Base-by-base conservation (phyloP, 2,113 vertebrate species). In the Erythrolamprus reginae region DNA sequence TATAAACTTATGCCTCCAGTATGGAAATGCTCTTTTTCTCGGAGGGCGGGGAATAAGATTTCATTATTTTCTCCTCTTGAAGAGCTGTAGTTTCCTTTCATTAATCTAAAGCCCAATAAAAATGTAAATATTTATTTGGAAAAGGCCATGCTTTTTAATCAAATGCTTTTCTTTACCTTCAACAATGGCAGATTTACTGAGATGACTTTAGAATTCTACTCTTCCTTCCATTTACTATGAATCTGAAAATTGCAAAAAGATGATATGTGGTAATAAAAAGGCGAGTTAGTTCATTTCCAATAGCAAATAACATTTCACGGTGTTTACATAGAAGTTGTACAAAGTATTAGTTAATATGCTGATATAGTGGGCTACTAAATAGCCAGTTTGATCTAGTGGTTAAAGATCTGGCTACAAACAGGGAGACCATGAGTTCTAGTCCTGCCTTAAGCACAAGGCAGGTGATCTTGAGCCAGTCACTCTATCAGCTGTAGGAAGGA, bases 101-200 rank as follows among this genome's bases (percentile, higher is more conserved):
- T 89, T 95, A 93, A 94, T 94, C 84, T 84, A 90, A 85, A 89
- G 83, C 90, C 89, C 93, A 91, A 96, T 95, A 96, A 93, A 92
- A 88, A 50, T 86, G 93, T 95, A 95, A 94, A 94, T 95, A 92
- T 93, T 94, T 94, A 91, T 92, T 94, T 94, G 84, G 94, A 95
- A 95, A 96, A 96, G 87, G 90, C 91, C 90, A 91, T 95, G 94
- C 92, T 93, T 90, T 91, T 96, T 95, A 96, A 95, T 94, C 94
- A 95, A 94, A 70, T 38, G 15, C 15, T 70, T 70, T 70, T 70
- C 65, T 38, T 33, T 94, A 92, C 92, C 70, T 17, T 92, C 84
- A 86, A 90, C 86, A 88, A 93, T 89, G 92, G 90, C 89, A 94
- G 50, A 93, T 95, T 95, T 92, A 94, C 94, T 90, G 45, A 92